A percentile compares a stretch with the other conserved stretches of the same genome.
These are phyloP conservation scores for Meles meles DNA, from an alignment of 2,113 vertebrate species.

Conservation along the genomic window DNA sequence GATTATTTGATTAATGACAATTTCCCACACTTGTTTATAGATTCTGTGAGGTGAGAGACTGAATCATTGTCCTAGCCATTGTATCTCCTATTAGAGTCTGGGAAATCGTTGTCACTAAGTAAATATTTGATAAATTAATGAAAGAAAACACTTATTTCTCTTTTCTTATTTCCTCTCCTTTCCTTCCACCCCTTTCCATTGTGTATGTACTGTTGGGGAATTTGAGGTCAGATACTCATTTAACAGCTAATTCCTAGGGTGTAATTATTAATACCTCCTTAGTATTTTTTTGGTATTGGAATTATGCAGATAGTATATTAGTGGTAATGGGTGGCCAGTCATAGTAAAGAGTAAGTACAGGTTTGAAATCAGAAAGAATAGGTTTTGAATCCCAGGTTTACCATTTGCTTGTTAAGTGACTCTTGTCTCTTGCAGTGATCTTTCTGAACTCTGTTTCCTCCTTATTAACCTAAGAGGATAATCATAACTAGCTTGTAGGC, in stretches of 20 bases:
- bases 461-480: neutral
- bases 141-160: neutral
- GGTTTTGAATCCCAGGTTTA: neutral
- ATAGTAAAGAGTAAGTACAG: neutral
- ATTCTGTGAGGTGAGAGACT: neutral
- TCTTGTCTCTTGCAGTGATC: neutral
- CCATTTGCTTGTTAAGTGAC: neutral
- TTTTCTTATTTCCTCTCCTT: neutral
- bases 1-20: neutral
- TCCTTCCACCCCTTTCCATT: neutral
- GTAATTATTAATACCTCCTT: neutral
- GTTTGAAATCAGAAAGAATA: neutral
- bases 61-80: neutral
- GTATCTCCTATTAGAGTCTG: neutral
- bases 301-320: neutral
- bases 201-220: neutral
- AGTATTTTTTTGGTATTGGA: neutral
- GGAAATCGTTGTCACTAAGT: neutral
- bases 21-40: neutral
- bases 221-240: neutral
- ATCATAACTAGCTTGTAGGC: neutral
- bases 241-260: neutral
- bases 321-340: neutral
- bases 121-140: slow-evolving; percentile 12
- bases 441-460: neutral